These are phyloP conservation scores for Osmerus mordax DNA, from an alignment of 2,113 vertebrate species.

Conservation along the genomic window DNA sequence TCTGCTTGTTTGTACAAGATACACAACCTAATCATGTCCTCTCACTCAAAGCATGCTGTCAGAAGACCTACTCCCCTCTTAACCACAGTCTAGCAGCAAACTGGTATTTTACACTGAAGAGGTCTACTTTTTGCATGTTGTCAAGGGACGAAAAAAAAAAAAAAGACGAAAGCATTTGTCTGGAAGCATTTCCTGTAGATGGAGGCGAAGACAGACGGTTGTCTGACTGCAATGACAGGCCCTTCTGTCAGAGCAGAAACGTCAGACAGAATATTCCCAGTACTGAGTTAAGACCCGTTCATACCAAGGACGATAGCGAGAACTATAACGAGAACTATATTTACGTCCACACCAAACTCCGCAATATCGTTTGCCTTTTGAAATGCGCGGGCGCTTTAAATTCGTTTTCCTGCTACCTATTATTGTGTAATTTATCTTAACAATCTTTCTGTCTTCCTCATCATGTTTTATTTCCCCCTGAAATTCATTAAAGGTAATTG, in stretches of 20 bases:
- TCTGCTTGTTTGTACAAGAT: slow-evolving; percentile 30
- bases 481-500: not conserved
- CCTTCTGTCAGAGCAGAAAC: too few relatives aligned
- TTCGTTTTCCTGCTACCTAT: not conserved
- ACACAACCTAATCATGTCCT: slow-evolving; percentile 11
- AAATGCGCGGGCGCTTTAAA: too few relatives aligned
- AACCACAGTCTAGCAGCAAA: not conserved
- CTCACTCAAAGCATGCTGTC: not conserved
- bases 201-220: too few relatives aligned
- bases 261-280: too few relatives aligned
- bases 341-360: too few relatives aligned
- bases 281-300: too few relatives aligned
- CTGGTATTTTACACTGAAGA: slow-evolving; percentile 4
- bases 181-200: too few relatives aligned
- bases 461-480: not conserved
- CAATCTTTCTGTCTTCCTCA: not conserved
- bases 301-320: too few relatives aligned
- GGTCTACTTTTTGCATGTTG: not conserved
- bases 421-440: not conserved
- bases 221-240: too few relatives aligned
- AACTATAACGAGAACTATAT: too few relatives aligned
- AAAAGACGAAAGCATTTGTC: not conserved
- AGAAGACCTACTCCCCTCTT: not conserved
- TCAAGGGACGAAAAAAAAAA: not conserved
- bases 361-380: too few relatives aligned